Evolutionary conservation across 2,888 invertebrate genomes (phyloP).

Genomic region (Drosophila hamatofila): DNA sequence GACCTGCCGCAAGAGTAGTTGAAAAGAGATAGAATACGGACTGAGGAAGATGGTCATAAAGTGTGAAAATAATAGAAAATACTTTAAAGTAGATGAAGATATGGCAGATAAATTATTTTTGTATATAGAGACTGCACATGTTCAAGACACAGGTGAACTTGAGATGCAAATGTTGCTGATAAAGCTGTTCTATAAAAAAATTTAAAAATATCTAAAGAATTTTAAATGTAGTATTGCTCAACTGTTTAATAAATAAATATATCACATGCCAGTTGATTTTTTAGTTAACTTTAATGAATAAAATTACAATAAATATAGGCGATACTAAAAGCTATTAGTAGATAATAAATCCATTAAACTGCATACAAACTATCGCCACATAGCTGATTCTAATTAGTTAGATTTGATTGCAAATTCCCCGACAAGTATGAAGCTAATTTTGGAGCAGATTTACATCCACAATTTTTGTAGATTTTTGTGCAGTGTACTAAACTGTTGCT

Average conservation of each 20-base stretch:
- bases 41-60: background rate
- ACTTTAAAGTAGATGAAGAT: background rate
- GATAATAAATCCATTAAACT: conserved; percentile 8
- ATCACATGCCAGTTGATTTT: background rate
- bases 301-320: conserved; percentile 5
- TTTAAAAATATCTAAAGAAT: background rate
- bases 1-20: conserved; percentile 66
- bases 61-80: background rate
- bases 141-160: too few species aligned
- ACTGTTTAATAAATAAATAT: background rate
- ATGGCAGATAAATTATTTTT: background rate
- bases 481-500: conserved; percentile 25
- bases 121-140: background rate
- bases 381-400: background rate
- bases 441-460: background rate
- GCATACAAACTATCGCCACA: background rate
- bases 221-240: background rate
- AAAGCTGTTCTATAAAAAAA: background rate
- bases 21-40: background rate
- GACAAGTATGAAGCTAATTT: background rate
- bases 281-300: background rate
- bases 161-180: background rate
- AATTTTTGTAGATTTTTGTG: background rate
- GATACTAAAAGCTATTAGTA: background rate
- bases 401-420: background rate